Base-by-base conservation (phyloP, 2,113 vertebrate species). In the Rhabdomys dilectus region DNA sequence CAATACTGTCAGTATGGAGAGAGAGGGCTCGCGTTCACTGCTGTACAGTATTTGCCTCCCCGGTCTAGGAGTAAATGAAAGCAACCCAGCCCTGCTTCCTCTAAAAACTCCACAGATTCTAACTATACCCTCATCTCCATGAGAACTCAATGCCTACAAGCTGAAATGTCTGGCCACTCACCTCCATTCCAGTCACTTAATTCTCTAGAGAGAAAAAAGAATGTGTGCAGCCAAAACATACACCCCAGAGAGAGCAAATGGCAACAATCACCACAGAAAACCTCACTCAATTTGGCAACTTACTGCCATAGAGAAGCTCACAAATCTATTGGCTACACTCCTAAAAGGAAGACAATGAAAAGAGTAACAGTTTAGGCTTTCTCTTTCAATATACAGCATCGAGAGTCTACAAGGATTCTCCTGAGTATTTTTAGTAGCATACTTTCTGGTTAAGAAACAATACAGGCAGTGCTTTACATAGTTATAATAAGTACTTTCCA, bases 201-300 rank as follows among this genome's bases (percentile, higher is more conserved):
- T 72, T 88, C 26, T 96, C 92, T 90, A 68, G 29, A 89, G 17
- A 92, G 11, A 84, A 31, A 9, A 48, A 92, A 58, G 24, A 10
- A 51, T 81, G 3, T 68, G 42, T 26, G 80, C 2, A 78, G 62
- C 36, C 70, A 91, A 72, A 92, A 88, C 29, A 45, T 13, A 80
- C 21, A 9, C 53, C 36, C 72, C 31, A 70, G 84, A 82, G 10
- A 88, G 17, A 89, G 22, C 3, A 62, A 91, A 64, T 53, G n/a
- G 75, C 53, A 89, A 93, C 95, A 51, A 19, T n/a, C 29, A 87
- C 29, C 42, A 86, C 3, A 90, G n/a, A 96, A 94, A 89, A 93
- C 13, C 13, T 89, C 17, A 29, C 92, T 91, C 56, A 86, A 77
- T 82, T 21, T 51, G 66, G 29, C 82, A 45, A 86, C 53, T 93